Conservation (phyloP, 64 coral and sea anemone genomes). For the Dendronephthya gigantea region DNA sequence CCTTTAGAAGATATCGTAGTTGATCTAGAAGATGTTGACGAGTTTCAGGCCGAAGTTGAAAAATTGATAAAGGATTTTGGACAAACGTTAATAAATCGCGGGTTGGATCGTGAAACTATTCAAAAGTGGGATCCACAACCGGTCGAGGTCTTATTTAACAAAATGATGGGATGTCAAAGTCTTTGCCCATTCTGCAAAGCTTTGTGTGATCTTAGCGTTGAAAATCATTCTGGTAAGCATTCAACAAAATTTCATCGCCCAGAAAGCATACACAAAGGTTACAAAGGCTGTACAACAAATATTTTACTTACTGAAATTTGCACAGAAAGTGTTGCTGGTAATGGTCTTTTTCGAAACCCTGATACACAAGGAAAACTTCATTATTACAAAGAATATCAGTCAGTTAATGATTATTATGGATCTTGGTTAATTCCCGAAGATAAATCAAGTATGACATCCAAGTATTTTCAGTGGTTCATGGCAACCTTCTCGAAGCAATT, state of each 20-base stretch:
- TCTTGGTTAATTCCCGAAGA: neutral
- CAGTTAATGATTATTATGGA: neutral
- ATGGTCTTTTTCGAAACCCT: neutral
- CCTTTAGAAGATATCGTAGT: neutral
- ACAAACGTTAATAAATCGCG: neutral
- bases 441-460: neutral
- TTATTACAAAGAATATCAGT: neutral
- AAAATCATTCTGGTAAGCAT: neutral
- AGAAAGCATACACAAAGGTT: neutral
- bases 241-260: neutral
- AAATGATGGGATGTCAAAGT: neutral
- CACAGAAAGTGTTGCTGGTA: neutral
- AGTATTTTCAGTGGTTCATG: neutral
- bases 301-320: neutral
- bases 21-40: neutral
- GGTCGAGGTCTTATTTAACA: neutral
- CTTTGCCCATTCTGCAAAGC: neutral
- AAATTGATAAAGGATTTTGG: neutral
- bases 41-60: neutral
- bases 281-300: neutral
- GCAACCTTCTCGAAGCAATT: neutral
- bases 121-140: neutral
- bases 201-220: neutral
- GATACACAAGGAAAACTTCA: neutral
- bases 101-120: neutral